Conservation (phyloP, 2,888 invertebrate species). For the Pseudolycoriella hygida region DNA sequence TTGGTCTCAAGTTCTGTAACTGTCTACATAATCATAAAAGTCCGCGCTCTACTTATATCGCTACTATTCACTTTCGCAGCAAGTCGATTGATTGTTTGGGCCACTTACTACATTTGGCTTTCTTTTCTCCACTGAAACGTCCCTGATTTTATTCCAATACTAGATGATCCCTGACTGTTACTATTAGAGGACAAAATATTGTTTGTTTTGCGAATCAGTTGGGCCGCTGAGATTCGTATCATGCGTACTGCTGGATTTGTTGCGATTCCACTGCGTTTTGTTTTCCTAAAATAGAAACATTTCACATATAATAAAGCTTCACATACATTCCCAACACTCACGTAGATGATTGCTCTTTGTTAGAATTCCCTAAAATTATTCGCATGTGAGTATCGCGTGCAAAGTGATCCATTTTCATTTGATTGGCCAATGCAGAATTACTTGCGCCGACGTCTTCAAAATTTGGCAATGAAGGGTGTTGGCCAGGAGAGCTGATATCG, state of each 20-base stretch:
- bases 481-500: conserved; percentile 37
- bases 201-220: conserved; percentile 28
- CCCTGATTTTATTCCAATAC: conserved; percentile 31
- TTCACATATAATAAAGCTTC: neutral
- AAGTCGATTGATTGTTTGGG: too few species aligned
- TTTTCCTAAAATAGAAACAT: conserved; percentile 28
- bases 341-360: conserved; percentile 26
- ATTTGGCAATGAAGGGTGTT: conserved; percentile 20
- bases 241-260: conserved; percentile 73
- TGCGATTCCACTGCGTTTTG: conserved; percentile 70
- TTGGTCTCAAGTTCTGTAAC: too few species aligned
- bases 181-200: conserved; percentile 26
- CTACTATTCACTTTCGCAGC: too few species aligned
- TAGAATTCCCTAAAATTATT: conserved; percentile 53
- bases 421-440: conserved; percentile 11
- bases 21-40: too few species aligned
- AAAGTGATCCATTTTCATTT: conserved; percentile 53
- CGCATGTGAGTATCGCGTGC: conserved; percentile 84
- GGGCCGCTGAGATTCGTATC: conserved; percentile 36
- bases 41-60: too few species aligned
- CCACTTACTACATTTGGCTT: conserved; percentile 7
- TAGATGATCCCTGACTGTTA: conserved; percentile 27
- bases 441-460: conserved; percentile 24
- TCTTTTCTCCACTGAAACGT: conserved; percentile 31
- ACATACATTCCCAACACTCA: conserved; percentile 11